Conservation (phyloP, 37 sponge, comb jelly and placozoan species). For the Lycopodina hypogea region DNA sequence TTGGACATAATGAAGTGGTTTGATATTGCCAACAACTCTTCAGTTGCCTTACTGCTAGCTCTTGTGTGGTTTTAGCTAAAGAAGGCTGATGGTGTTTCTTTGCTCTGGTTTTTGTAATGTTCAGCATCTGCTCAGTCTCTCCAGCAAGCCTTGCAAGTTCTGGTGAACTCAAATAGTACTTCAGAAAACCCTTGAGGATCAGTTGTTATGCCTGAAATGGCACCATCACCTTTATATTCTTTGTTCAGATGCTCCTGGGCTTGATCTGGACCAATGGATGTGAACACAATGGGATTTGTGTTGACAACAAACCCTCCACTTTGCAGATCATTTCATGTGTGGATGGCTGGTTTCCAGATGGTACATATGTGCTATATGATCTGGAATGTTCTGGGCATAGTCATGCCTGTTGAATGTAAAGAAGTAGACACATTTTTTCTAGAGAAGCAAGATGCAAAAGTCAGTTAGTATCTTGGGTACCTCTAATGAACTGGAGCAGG, state of each 20-base stretch:
- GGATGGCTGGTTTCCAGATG: not conserved
- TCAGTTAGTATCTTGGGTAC: not conserved
- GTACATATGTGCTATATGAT: not conserved
- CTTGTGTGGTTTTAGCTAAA: not conserved
- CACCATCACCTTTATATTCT: too few species aligned
- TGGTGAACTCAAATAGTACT: not conserved
- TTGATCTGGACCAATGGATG: conserved; percentile 4
- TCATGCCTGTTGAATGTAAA: not conserved
- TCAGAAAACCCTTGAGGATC: not conserved
- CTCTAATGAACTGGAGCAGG: not conserved
- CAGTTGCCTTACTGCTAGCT: not conserved
- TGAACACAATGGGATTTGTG: not conserved
- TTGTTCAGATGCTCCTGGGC: conserved; percentile 1
- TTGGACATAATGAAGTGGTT: not conserved
- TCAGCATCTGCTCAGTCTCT: too few species aligned
- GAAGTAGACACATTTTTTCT: conserved; percentile 4
- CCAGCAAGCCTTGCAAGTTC: too few species aligned
- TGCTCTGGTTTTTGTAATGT: too few species aligned
- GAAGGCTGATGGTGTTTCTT: conserved; percentile 1
- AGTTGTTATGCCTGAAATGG: conserved; percentile 3
- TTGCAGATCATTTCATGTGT: not conserved
- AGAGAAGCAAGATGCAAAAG: not conserved
- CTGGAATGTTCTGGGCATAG: conserved; percentile 7
- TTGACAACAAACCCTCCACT: not conserved
- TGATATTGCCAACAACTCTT: conserved; percentile 3